Evolutionary conservation across 2,113 vertebrate species (phyloP), one percentile per base, ranked within the genome.

Genomic region (Ivindomyrus marchei): DNA sequence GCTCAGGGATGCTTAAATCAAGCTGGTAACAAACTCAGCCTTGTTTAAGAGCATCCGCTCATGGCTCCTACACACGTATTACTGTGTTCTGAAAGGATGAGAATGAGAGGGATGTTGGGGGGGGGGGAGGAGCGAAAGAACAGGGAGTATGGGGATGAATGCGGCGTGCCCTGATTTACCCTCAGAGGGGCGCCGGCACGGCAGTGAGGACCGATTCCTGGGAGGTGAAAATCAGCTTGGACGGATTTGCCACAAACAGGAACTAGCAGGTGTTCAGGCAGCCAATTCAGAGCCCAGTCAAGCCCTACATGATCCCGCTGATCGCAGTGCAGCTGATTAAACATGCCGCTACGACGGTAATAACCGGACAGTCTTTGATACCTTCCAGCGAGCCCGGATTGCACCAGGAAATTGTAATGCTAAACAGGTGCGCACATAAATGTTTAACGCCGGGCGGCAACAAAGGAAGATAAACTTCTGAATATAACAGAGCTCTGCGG

Each of bases 321-420:
- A 56, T 89, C 80, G 45, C 89, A 31, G 89, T 39, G 50, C 80
- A 27, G 49, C 52, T 62, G 89, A 89, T 62, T 89, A 89, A 58
- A 89, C 89, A 58, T 47, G 80, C 52, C 11, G 80, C 36, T 50
- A 15, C 17, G 39, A 89, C 10, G 31, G 36, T 85, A 84, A 89
- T 58, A 89, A 85, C 45, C 15, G 42, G 89, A 85, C 80, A 89
- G 50, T 62, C 53, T 83, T 42, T 46, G 9, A 46, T 85, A 50
- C 50, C 80, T 31, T 89, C 89, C 42, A 52, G 80, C 5, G 46
- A 85, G 52, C 39, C 17, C 0, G 74, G 74, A 89, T 89, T 52
- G 31, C 49, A 80, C 6, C 74, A 85, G 42, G 36, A 50, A 39
- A 27, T 80, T 89, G 88, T 45, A 80, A 77, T 89, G 88, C 50